Evolutionary conservation across 2,888 invertebrate species (phyloP).

Genomic region (Spicauda simplicius): DNA sequence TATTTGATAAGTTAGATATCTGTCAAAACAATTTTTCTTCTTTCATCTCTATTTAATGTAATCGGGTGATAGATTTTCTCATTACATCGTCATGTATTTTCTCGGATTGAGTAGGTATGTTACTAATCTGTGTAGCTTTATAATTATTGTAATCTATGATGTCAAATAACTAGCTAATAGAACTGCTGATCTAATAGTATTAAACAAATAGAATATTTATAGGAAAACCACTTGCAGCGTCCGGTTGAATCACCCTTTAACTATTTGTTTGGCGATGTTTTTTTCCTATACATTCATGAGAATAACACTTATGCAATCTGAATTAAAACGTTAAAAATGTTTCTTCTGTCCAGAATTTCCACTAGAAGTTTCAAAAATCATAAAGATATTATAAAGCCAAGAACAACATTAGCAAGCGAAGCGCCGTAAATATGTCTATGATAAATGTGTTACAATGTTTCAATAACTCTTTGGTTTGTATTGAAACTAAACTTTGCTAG

Average conservation of each 20-base stretch:
- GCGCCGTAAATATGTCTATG: no score
- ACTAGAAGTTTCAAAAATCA: no score
- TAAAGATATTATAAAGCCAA: no score
- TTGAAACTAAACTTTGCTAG: no score
- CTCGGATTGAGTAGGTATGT: background rate
- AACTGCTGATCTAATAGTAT: conserved; percentile 10
- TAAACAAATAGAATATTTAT: conserved; percentile 17
- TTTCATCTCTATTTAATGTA: no score
- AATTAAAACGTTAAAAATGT: background rate
- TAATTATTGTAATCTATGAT: background rate
- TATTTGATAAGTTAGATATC: no score
- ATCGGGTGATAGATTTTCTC: no score
- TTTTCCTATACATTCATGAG: background rate
- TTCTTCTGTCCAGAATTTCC: background rate
- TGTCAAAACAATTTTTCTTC: no score
- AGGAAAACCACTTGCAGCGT: conserved; percentile 1
- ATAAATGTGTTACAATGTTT: no score
- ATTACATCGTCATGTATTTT: no score
- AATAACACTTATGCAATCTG: background rate
- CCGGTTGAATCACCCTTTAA: conserved; percentile 20
- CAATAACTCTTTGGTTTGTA: no score
- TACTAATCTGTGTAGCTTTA: background rate
- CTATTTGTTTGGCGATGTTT: background rate
- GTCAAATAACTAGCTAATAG: background rate
- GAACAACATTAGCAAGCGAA: no score